These are phyloP conservation scores for Dendrolimus houi DNA, from an alignment of 2,888 invertebrate genomes.

Conservation along the genomic window DNA sequence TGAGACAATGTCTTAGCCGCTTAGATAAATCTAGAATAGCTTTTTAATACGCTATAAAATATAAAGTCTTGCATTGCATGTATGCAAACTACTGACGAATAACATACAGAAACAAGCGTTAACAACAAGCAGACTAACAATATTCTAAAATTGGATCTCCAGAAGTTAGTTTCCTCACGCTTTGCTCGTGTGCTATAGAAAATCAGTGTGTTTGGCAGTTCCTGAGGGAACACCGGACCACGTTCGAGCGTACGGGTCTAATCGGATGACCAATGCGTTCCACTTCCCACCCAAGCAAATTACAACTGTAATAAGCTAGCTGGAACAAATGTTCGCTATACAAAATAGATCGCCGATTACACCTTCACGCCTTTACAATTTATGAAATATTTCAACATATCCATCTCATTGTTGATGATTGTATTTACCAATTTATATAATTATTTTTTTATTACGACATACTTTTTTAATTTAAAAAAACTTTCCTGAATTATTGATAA, in stretches of 20 bases:
- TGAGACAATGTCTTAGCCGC: too few species aligned
- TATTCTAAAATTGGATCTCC: neutral
- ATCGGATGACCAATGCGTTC: slow-evolving; percentile 27
- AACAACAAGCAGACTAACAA: neutral
- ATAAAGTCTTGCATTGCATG: too few species aligned
- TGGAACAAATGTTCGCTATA: slow-evolving; percentile 19
- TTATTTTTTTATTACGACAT: too few species aligned
- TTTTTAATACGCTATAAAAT: too few species aligned
- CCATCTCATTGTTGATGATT: too few species aligned
- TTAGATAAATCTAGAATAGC: too few species aligned
- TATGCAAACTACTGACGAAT: too few species aligned
- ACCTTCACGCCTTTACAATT: slow-evolving; percentile 9
- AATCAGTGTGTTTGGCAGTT: neutral
- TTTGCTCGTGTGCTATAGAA: slow-evolving; percentile 1
- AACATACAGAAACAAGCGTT: neutral
- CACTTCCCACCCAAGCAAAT: slow-evolving; percentile 30
- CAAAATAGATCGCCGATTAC: slow-evolving; percentile 26
- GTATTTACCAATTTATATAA: too few species aligned
- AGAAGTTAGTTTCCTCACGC: neutral
- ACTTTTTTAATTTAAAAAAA: too few species aligned
- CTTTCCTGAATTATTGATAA: too few species aligned
- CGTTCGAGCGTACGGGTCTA: slow-evolving; percentile 17
- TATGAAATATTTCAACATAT: neutral
- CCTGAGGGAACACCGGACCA: neutral
- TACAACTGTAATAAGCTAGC: slow-evolving; percentile 27